Base-by-base conservation (phyloP, 2,888 invertebrate genomes). In the Lampropteryx suffumata region DNA sequence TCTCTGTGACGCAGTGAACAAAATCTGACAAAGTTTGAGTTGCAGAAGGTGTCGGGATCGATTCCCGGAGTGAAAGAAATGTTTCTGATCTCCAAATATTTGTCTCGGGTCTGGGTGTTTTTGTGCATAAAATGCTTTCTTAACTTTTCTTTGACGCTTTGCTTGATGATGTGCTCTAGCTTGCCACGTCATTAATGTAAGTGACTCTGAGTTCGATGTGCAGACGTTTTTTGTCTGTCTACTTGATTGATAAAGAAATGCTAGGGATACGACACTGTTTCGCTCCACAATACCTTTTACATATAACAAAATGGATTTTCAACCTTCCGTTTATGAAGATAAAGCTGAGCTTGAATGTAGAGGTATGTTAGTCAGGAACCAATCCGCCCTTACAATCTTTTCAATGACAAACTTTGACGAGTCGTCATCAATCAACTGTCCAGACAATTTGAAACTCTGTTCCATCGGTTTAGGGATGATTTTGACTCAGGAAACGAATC, bases 171-270 rank as follows among this genome's bases (percentile, higher is more conserved):
- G 43, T 39, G 58, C 62, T 64, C 56, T 56, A 72, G 77, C 76
- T 72, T 74, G 75, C 53, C 61, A 57, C 71, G 69, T 78, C 86
- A 86, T 86, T 86, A 86, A 75, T 72, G 82, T 85, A 84, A 86
- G 85, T 85, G 83, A 84, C 82, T 82, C 82, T 74, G 74, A 65
- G 82, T 84, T 84, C 84, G 83, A 86, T 82, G 82, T 78, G 75
- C 80, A 73, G 72, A 76, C 76, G 76, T 76, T 82, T 81, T 83
- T 83, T 82, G 83, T 84, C 78, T 79, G 78, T 79, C 82, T 77
- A 74, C 79, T 76, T 86, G 85, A 86, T 86, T 86, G 85, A 86
- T 86, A 84, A 85, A 84, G 82, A 82, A 84, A 78, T 74, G 80
- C 73, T 76, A 78, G 76, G 76, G 75, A 78, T 77, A 76, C 79